Conservation (phyloP, 1,140 invertebrate species). For the Helicoverpa zea region DNA sequence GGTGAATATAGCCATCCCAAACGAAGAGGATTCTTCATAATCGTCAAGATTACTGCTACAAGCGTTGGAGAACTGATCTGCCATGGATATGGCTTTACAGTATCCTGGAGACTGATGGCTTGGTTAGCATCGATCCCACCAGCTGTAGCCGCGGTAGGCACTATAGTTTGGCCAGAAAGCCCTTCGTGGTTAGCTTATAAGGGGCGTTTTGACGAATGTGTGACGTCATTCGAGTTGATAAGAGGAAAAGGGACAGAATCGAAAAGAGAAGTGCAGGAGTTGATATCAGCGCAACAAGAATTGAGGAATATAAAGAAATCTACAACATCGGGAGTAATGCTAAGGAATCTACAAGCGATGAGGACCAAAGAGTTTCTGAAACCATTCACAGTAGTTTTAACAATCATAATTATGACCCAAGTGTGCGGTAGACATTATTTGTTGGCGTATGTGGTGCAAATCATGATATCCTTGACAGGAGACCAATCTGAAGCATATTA, state of each 20-base stretch:
- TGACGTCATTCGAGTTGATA: not conserved
- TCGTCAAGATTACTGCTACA: constrained; percentile 32
- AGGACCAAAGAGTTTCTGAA: constrained; percentile 31
- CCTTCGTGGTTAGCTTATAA: constrained; percentile 45
- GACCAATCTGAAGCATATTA: constrained; percentile 10
- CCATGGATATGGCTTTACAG: constrained; percentile 35
- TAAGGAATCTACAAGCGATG: constrained; percentile 9
- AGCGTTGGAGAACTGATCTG: constrained; percentile 43
- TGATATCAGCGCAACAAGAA: constrained; percentile 8
- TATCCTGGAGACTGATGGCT: constrained; percentile 47
- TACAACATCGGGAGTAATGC: not conserved
- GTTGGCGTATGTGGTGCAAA: constrained; percentile 5
- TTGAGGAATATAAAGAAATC: not conserved
- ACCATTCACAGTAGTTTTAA: constrained; percentile 15
- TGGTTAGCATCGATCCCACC: constrained; percentile 41
- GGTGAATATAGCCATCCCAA: constrained; percentile 48
- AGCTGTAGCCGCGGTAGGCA: constrained; percentile 31
- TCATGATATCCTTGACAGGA: constrained; percentile 1
- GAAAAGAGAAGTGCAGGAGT: not conserved
- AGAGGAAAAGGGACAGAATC: constrained; percentile 3
- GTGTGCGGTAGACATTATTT: constrained; percentile 24
- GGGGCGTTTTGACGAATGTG: constrained; percentile 35
- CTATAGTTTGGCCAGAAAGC: constrained; percentile 40
- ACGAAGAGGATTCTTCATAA: constrained; percentile 46
- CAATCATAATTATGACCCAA: constrained; percentile 14